Evolutionary conservation across 2,113 vertebrate species (phyloP).

Genomic region (Clarias batrachus): DNA sequence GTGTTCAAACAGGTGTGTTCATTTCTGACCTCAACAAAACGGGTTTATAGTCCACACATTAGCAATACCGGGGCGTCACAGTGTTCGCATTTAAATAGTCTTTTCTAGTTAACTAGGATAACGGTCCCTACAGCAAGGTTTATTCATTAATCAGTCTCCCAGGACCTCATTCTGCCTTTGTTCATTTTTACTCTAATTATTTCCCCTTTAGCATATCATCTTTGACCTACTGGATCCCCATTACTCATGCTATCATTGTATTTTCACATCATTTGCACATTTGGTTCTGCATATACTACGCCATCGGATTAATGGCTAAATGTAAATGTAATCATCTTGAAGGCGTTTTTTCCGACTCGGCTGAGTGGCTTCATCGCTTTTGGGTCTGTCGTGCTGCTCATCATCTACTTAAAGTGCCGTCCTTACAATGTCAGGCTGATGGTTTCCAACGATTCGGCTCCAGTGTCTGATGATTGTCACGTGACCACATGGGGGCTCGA

Average conservation of each 20-base stretch:
- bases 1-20: background rate
- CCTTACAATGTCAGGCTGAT: background rate
- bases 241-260: background rate
- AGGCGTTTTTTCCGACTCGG: background rate
- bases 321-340: constrained; percentile 12
- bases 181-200: background rate
- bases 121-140: background rate
- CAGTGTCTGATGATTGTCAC: background rate
- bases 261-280: background rate
- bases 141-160: background rate
- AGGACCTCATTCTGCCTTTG: background rate
- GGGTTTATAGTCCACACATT: background rate
- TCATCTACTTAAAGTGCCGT: background rate
- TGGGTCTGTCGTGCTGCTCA: background rate
- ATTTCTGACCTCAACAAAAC: background rate
- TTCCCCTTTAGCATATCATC: background rate
- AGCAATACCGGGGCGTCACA: background rate
- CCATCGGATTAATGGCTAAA: background rate
- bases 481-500: background rate
- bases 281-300: background rate
- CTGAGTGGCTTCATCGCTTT: background rate
- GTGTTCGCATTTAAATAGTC: background rate
- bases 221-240: background rate
- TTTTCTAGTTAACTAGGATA: background rate
- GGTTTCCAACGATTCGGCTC: background rate